These are phyloP conservation scores for Dasyprocta punctata DNA, from an alignment of 2,113 vertebrate genomes.

Conservation along the genomic window DNA sequence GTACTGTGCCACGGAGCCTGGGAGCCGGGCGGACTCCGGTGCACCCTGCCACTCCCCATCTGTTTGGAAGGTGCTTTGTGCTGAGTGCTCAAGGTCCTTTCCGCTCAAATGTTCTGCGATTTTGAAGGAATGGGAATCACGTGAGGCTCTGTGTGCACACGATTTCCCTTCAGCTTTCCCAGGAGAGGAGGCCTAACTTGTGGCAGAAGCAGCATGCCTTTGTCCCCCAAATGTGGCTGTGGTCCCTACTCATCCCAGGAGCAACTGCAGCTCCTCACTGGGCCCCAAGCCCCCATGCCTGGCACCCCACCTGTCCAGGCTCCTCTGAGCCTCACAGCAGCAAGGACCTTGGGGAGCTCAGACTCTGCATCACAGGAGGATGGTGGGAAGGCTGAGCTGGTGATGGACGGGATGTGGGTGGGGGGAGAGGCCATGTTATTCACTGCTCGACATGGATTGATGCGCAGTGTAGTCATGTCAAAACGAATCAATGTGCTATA, in stretches of 20 bases:
- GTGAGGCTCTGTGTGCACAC: not conserved
- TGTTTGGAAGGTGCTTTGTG: not conserved
- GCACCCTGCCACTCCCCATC: no score
- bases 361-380: not conserved
- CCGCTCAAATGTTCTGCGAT: not conserved
- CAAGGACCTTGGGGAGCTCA: fast-evolving
- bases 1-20: not conserved
- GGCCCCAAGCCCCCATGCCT: no score
- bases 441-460: not conserved
- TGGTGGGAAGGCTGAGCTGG: fast-evolving
- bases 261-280: not conserved
- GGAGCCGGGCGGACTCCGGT: not conserved
- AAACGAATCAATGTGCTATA: fast-evolving
- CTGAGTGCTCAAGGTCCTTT: not conserved
- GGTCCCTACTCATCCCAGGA: not conserved
- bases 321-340: fast-evolving
- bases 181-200: not conserved
- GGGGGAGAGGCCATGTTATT: not conserved
- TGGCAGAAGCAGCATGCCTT: not conserved
- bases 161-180: not conserved
- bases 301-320: not conserved
- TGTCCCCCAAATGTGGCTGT: not conserved
- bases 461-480: not conserved
- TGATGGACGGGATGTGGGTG: no score
- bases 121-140: not conserved